phyloP scores from a whole-genome alignment of 2,113 vertebrate genomes.

The Aviceda subcristata region DNA sequence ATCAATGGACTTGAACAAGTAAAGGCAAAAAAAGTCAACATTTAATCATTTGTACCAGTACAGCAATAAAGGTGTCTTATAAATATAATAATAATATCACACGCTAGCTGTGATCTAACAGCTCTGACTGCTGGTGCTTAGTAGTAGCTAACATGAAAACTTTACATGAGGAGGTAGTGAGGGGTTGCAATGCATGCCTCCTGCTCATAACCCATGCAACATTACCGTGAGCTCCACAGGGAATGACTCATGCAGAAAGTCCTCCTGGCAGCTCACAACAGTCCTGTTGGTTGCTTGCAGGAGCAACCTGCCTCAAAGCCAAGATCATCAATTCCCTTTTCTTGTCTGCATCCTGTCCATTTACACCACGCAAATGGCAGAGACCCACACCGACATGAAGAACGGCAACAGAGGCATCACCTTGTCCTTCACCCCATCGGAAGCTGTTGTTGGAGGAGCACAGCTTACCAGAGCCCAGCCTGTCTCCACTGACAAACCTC shows the following conservation, averaged over 20 bases:
- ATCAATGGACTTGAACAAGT: background rate
- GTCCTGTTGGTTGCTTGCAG: background rate
- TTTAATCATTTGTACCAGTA: background rate
- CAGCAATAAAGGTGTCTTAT: background rate
- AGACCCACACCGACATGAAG: background rate
- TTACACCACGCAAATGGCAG: background rate
- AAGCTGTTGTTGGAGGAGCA: background rate
- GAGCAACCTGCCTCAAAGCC: background rate
- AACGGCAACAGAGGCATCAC: background rate
- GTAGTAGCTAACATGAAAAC: background rate
- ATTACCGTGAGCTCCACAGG: accelerated
- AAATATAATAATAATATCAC: too few relatives aligned
- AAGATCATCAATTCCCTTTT: background rate
- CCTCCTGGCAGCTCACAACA: background rate
- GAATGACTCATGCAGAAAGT: background rate
- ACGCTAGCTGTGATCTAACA: background rate
- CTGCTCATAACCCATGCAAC: background rate
- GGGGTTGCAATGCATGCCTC: background rate
- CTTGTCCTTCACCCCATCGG: accelerated
- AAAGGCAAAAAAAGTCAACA: background rate
- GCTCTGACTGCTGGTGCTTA: background rate
- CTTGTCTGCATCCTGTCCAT: background rate
- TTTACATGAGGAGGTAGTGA: accelerated
- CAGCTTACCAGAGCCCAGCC: background rate
- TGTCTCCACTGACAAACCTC: too few relatives aligned